These are phyloP conservation scores for Podarcis muralis DNA, from an alignment of 2,113 vertebrate species.

Conservation along the genomic window DNA sequence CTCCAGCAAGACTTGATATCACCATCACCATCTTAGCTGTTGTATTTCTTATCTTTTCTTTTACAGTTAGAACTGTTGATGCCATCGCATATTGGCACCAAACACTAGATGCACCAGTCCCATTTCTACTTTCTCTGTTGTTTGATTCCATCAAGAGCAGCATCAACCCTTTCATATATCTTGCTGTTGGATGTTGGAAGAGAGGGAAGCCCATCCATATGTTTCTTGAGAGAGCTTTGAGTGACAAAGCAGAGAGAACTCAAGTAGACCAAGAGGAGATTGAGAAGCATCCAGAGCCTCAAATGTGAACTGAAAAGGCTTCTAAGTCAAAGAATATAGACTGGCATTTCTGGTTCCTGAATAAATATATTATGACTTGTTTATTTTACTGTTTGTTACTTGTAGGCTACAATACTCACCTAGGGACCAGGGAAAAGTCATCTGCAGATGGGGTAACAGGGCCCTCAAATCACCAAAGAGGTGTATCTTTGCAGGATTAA, in stretches of 20 bases:
- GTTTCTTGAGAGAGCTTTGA: background rate
- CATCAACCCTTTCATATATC: background rate
- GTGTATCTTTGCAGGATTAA: background rate
- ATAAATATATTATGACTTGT: background rate
- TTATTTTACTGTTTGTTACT: background rate
- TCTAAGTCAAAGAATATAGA: background rate
- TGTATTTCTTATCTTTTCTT: constrained; percentile 7
- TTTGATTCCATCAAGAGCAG: background rate
- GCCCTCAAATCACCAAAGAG: background rate
- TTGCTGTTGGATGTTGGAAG: background rate
- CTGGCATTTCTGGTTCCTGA: background rate
- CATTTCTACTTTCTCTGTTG: constrained; percentile 43
- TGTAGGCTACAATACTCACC: background rate
- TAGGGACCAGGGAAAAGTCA: background rate
- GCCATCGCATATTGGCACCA: fast-evolving
- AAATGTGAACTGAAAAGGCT: background rate
- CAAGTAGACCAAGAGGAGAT: background rate
- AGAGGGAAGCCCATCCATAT: background rate
- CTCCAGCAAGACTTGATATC: background rate
- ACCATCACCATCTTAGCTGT: fast-evolving
- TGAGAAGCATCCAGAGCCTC: background rate
- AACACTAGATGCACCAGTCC: background rate
- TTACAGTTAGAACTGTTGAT: constrained; percentile 2
- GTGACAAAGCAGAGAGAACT: background rate
- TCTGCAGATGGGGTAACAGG: background rate